These are phyloP conservation scores for Cenopis cana DNA, from an alignment of 2,888 invertebrate genomes.

Conservation along the genomic window DNA sequence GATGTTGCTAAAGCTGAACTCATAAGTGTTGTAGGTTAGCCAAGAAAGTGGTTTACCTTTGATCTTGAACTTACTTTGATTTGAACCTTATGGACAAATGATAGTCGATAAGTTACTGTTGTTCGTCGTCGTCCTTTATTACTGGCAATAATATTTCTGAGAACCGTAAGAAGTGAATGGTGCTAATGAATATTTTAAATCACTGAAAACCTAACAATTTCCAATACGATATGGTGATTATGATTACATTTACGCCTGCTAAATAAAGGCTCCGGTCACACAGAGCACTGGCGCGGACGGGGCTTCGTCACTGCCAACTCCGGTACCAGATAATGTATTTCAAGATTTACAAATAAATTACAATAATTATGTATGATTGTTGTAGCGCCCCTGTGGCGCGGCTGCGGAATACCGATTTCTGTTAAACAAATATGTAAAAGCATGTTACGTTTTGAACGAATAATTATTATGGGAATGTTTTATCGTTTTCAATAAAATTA, in stretches of 20 bases:
- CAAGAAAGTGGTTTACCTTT: too few relatives aligned
- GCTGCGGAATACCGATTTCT: constrained; percentile 49
- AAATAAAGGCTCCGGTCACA: constrained; percentile 3
- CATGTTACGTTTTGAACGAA: constrained; percentile 74
- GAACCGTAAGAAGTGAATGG: too few relatives aligned
- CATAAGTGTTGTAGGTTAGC: too few relatives aligned
- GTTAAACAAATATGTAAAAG: constrained; percentile 59
- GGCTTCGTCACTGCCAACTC: not conserved
- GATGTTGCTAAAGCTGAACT: not conserved
- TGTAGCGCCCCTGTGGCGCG: constrained; percentile 17
- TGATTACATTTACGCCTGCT: not conserved
- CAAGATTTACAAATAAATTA: constrained; percentile 33
- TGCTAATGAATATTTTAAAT: not conserved
- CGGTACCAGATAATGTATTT: constrained; percentile 31
- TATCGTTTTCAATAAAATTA: constrained; percentile 79
- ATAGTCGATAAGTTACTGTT: too few relatives aligned
- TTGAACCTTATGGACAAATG: too few relatives aligned
- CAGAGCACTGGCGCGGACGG: constrained; percentile 9
- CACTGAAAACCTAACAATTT: too few relatives aligned
- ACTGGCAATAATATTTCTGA: too few relatives aligned
- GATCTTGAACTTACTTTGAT: too few relatives aligned
- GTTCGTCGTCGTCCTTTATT: too few relatives aligned
- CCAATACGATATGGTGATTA: not conserved
- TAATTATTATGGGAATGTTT: constrained; percentile 71
- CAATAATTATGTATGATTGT: constrained; percentile 36